Conservation (phyloP, 2,797 vertebrate genomes). For the Oreochromis mossambicus region DNA sequence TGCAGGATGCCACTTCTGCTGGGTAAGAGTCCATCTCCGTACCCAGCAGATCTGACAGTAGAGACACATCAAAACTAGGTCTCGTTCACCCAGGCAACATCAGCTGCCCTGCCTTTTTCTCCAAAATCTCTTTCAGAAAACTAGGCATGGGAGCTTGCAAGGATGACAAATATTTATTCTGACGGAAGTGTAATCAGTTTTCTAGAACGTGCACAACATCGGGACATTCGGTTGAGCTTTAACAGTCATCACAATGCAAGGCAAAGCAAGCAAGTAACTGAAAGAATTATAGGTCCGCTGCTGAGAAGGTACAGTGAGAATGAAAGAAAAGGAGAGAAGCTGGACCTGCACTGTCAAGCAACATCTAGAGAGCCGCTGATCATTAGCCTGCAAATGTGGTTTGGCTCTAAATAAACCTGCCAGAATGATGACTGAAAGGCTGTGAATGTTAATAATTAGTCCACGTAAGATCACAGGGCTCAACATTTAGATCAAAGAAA, state of each 20-base stretch:
- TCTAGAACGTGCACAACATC: background rate
- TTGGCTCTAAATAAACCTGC: slow-evolving; percentile 28
- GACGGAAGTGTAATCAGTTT: slow-evolving; percentile 14
- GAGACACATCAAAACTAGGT: slow-evolving; percentile 27
- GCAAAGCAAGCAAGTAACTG: background rate
- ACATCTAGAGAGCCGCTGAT: slow-evolving; percentile 3
- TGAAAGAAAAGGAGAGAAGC: background rate
- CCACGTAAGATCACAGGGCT: slow-evolving; percentile 39
- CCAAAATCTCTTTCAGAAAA: background rate
- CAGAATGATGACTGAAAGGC: slow-evolving; percentile 28
- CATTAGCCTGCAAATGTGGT: background rate
- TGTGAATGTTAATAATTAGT: slow-evolving; percentile 58
- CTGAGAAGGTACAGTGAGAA: background rate
- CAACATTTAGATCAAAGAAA: slow-evolving; percentile 47
- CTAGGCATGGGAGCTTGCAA: background rate
- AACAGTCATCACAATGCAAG: background rate
- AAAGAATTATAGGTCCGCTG: background rate
- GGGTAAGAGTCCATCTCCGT: slow-evolving; percentile 48
- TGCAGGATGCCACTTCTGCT: slow-evolving; percentile 43
- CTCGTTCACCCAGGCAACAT: slow-evolving; percentile 22
- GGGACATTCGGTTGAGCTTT: background rate
- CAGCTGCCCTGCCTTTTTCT: slow-evolving; percentile 3
- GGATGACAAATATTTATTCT: background rate
- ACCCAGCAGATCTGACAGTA: slow-evolving; percentile 55
- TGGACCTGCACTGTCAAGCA: background rate